A percentile compares a stretch with the other conserved stretches of the same genome.
phyloP scores from a whole-genome alignment of 2,113 vertebrate species.

The Caracal caracal region DNA sequence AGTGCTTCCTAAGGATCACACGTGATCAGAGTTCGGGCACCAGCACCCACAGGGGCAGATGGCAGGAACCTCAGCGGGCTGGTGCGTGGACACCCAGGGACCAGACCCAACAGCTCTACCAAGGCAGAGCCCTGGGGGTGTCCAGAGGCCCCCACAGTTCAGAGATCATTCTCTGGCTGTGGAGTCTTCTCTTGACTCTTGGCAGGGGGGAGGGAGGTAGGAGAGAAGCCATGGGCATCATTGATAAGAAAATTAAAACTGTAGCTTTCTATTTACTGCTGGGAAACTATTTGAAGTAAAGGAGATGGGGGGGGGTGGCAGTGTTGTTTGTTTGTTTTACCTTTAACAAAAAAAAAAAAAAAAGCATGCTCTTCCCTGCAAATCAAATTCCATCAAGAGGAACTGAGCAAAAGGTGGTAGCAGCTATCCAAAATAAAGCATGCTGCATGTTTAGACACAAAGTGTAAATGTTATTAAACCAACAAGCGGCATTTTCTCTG shows the following conservation, averaged over 20 bases:
- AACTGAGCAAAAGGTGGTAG: not conserved
- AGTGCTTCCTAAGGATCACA: not conserved
- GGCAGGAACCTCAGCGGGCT: rapidly evolving
- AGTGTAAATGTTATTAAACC: not conserved
- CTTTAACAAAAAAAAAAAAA: not conserved
- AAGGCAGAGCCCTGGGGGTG: not conserved
- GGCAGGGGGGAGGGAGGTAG: not conserved
- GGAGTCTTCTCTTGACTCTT: not conserved
- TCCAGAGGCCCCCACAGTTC: not conserved
- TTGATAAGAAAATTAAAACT: not conserved
- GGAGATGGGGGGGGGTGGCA: not conserved
- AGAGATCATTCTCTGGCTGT: not conserved
- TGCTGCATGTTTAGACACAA: not conserved
- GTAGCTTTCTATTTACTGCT: not conserved
- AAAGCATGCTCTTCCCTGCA: not conserved
- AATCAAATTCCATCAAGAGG: too few species aligned
- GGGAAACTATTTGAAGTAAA: not conserved
- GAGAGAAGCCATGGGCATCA: not conserved
- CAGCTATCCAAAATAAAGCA: not conserved
- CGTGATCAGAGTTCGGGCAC: not conserved
- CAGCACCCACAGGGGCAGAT: not conserved
- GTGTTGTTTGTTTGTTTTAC: not conserved
- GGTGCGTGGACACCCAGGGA: too few species aligned
- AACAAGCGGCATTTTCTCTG: too few species aligned
- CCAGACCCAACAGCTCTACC: not conserved